phyloP scores from a whole-genome alignment of 1,140 invertebrate genomes.

The Archegozetes longisetosus region DNA sequence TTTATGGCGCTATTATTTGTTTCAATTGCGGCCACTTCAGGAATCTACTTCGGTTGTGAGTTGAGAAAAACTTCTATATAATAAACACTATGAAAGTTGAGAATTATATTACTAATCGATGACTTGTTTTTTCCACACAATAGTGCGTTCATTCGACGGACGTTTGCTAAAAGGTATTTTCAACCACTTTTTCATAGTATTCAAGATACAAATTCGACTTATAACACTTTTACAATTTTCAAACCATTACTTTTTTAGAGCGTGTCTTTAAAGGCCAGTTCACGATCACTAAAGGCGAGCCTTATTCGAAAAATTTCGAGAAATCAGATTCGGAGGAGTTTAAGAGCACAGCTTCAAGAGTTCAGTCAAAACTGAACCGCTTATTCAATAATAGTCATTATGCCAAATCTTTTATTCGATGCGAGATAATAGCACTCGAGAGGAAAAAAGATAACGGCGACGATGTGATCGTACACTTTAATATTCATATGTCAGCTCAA shows the following conservation, averaged over 20 bases:
- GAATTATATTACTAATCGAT: background rate
- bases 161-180: slow-evolving; percentile 38
- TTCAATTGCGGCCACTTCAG: slow-evolving; percentile 55
- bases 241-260: slow-evolving; percentile 35
- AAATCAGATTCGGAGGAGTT: slow-evolving; percentile 40
- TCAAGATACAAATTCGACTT: background rate
- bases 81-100: background rate
- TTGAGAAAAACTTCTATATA: slow-evolving; percentile 23
- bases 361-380: slow-evolving; percentile 17
- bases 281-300: slow-evolving; percentile 40
- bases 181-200: background rate
- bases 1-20: slow-evolving; percentile 62
- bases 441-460: slow-evolving; percentile 39
- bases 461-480: slow-evolving; percentile 52
- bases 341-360: slow-evolving; percentile 39
- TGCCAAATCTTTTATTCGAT: slow-evolving; percentile 14
- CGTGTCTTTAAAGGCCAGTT: slow-evolving; percentile 61
- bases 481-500: slow-evolving; percentile 46
- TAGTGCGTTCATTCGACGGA: slow-evolving; percentile 61
- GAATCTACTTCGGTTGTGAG: slow-evolving; percentile 75
- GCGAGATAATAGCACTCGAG: slow-evolving; percentile 21
- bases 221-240: background rate
- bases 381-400: slow-evolving; percentile 18
- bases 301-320: slow-evolving; percentile 42
- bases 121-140: slow-evolving; percentile 27